A percentile compares a stretch with the other conserved stretches of the same genome.
These are phyloP conservation scores for human DNA, from an alignment of 2,113 vertebrate genomes.

Conservation along the genomic window GRCh38 chr16:9875001-9875500, in stretches of 20 bases:
- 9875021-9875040: background rate
- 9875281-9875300: background rate
- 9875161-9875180: background rate
- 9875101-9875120: too few relatives aligned
- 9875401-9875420: background rate
- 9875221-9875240: background rate
- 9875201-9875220: background rate
- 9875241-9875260: background rate
- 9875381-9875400: background rate
- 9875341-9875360: background rate
- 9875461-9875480: background rate
- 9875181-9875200: background rate
- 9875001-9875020: background rate
- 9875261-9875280: background rate
- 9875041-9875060: too few relatives aligned
- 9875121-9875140: too few relatives aligned
- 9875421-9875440: background rate
- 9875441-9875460: constrained; percentile 1
- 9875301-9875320: background rate
- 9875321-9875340: background rate
- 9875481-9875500: constrained; percentile 41
- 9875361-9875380: background rate
- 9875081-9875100: too few relatives aligned
- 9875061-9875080: too few relatives aligned
- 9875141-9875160: too few relatives aligned